A percentile compares a stretch with the other conserved stretches of the same genome.
Evolutionary conservation across 2,888 invertebrate genomes (phyloP).

Genomic region (Drosophila maculinotata): DNA sequence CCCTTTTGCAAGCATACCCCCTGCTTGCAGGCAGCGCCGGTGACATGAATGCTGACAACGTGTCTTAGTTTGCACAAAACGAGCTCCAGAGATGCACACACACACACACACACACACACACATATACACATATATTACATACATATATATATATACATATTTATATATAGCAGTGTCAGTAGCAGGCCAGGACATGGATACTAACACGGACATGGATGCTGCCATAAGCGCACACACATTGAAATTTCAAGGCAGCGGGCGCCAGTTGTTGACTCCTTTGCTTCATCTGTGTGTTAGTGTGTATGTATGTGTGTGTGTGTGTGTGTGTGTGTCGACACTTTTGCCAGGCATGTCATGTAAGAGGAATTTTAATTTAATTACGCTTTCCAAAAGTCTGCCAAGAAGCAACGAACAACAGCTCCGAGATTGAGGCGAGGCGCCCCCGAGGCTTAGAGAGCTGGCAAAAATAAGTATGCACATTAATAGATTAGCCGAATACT

Average conservation of each 20-base stretch:
- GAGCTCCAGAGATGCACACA: conserved; percentile 59
- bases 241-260: conserved; percentile 31
- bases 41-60: conserved; percentile 82
- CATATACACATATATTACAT: conserved; percentile 4
- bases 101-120: conserved; percentile 24
- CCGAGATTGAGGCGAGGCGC: conserved; percentile 34
- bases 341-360: conserved; percentile 72
- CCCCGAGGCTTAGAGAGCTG: not conserved
- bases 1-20: not conserved
- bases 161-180: conserved; percentile 23
- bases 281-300: conserved; percentile 10
- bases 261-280: conserved; percentile 55
- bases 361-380: conserved; percentile 81
- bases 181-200: conserved; percentile 48
- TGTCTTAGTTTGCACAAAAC: conserved; percentile 80
- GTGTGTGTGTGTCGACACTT: conserved; percentile 62
- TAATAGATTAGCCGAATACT: conserved; percentile 60
- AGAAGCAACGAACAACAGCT: conserved; percentile 8
- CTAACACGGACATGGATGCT: conserved; percentile 46
- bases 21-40: conserved; percentile 35
- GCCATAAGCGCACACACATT: conserved; percentile 32
- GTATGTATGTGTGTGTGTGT: conserved; percentile 25
- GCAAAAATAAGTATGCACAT: conserved; percentile 51
- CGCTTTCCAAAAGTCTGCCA: conserved; percentile 40
- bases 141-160: not conserved